Base-by-base conservation (phyloP, 2,888 invertebrate species). In the Netelia melanura region DNA sequence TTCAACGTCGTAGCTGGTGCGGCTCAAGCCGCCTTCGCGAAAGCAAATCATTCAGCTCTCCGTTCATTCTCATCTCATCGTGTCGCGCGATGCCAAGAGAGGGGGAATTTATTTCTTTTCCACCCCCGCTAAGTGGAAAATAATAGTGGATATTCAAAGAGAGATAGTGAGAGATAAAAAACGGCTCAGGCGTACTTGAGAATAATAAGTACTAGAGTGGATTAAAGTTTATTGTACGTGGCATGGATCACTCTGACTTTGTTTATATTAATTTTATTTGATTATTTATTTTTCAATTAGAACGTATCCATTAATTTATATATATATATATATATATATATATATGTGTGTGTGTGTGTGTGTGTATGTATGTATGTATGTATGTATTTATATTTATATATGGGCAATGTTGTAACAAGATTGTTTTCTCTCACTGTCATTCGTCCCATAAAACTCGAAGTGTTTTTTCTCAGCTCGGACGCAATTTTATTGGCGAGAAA, bases 51-150 rank as follows among this genome's bases (percentile, higher is more conserved):
- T 79, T 80, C 79, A 75, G 48, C 75, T 80, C 75, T 38, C 9
- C 56, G 83, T 38, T 56, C 56, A 62, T 75, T 74, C 75, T 62
- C 52, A 38, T 70, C 62, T 75, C 74, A 43, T 67, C 44, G 30
- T 68, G 25, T 75, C 25, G 23, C 11, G 30, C 30, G 30, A 5
- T 30, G 0, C 23, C 58, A 21, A 43, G 72, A 61, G 11, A 9
- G 62, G 44, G 64, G 30, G 25, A 43, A n/a, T 30, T 30, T 30
- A 43, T 81, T 77, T 84, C 38, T 72, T 64, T 77, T 81, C 58
- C 84, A 82, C 86, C 84, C 84, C 84, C 84, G 84, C 84, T 79
- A 82, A 82, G 86, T 84, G 76, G 81, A 54, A 67, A 82, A 81
- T 84, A 82, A 86, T 81, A 72, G 62, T 67, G 62, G 54, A 79